Conservation (phyloP, 2,888 invertebrate genomes). For the Gasteruption jaculator region DNA sequence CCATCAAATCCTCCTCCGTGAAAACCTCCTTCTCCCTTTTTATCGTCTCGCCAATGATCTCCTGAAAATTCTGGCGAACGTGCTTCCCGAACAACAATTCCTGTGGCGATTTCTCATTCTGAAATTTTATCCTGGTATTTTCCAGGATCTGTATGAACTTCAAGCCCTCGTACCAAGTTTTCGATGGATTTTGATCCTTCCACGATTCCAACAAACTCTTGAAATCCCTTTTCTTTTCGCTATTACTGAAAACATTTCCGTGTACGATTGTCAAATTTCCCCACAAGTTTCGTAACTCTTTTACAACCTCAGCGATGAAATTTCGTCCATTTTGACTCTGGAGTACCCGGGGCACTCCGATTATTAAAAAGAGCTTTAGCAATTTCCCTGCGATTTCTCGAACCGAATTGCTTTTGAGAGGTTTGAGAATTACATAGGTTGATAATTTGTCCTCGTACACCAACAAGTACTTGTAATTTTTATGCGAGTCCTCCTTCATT, state of each 20-base stretch:
- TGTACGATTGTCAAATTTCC: constrained; percentile 31
- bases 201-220: constrained; percentile 28
- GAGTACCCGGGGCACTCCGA: constrained; percentile 36
- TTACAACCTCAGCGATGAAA: constrained; percentile 33
- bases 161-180: constrained; percentile 32
- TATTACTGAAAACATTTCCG: constrained; percentile 24
- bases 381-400: constrained; percentile 32
- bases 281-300: constrained; percentile 29
- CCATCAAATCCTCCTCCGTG: background rate
- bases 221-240: constrained; percentile 27
- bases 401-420: constrained; percentile 25
- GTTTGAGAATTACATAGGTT: constrained; percentile 33
- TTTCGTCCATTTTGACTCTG: constrained; percentile 35
- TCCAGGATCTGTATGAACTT: constrained; percentile 34
- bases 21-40: too few species aligned
- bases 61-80: constrained; percentile 25
- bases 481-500: constrained; percentile 25
- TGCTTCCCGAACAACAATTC: constrained; percentile 32
- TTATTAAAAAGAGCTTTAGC: constrained; percentile 33
- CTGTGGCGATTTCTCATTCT: constrained; percentile 30
- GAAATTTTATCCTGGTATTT: constrained; percentile 28
- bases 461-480: constrained; percentile 29
- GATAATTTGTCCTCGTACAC: constrained; percentile 37
- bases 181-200: constrained; percentile 30
- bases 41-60: constrained; percentile 11